Conservation (phyloP, 1,140 invertebrate genomes). For the Bombyx mori region DNA sequence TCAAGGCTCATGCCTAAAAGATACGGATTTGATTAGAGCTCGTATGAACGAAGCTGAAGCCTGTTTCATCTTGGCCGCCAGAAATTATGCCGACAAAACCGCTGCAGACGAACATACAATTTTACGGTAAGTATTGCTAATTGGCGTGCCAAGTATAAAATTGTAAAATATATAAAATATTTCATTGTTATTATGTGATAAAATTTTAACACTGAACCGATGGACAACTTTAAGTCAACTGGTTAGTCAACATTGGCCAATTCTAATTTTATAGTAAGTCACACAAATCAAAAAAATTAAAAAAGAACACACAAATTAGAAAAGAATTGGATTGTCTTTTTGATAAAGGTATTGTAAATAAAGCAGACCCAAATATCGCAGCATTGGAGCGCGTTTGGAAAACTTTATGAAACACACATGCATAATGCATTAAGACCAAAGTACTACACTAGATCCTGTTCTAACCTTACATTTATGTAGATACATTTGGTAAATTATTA, state of each 20-base stretch:
- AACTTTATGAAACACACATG: no score
- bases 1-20: constrained; percentile 94
- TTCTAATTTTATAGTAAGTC: not conserved
- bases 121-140: constrained; percentile 73
- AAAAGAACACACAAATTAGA: not conserved
- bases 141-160: no score
- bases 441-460: no score
- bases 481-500: no score
- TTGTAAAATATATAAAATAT: no score
- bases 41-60: constrained; percentile 97
- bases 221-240: no score
- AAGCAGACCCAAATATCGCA: not conserved
- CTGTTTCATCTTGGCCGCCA: constrained; percentile 91
- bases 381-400: not conserved
- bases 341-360: not conserved
- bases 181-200: no score
- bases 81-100: constrained; percentile 97
- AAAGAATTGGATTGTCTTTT: not conserved
- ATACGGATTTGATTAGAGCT: constrained; percentile 92
- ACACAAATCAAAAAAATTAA: not conserved
- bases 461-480: no score
- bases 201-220: no score
- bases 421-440: no score
- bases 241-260: no score
- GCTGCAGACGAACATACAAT: constrained; percentile 98